Evolutionary conservation across 2,113 vertebrate genomes (phyloP).

Genomic region (Megalops atlanticus): DNA sequence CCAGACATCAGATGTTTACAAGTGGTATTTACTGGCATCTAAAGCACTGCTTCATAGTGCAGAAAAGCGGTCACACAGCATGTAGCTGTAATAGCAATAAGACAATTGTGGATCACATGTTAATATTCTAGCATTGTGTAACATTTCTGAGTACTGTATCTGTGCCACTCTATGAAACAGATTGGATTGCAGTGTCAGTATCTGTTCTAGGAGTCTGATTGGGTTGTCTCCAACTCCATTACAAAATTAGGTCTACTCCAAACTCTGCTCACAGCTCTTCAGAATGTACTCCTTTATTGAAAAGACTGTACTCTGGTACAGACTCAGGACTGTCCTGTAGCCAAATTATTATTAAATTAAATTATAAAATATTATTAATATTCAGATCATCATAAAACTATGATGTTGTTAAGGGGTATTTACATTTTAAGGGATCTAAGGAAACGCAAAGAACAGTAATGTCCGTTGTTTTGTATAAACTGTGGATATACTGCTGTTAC

Average conservation of each 20-base stretch:
- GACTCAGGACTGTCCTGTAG: neutral
- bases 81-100: neutral
- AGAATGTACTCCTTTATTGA: neutral
- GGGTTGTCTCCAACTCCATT: neutral
- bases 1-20: neutral
- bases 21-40: neutral
- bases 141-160: neutral
- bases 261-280: neutral
- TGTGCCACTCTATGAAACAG: too few species aligned
- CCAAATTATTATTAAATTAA: neutral
- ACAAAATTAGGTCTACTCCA: neutral
- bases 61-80: neutral
- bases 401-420: neutral
- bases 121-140: neutral
- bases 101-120: neutral
- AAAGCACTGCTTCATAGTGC: neutral
- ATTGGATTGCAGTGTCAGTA: neutral
- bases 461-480: neutral
- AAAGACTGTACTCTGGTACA: neutral
- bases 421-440: too few species aligned
- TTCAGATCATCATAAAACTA: too few species aligned
- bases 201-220: constrained; percentile 9
- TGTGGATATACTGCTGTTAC: neutral
- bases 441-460: neutral
- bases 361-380: too few species aligned